Percentiles rank a stretch among this genome's conserved stretches.
Evolutionary conservation across 1,140 invertebrate genomes (phyloP).

Genomic region (Lamellibrachia luymesi): DNA sequence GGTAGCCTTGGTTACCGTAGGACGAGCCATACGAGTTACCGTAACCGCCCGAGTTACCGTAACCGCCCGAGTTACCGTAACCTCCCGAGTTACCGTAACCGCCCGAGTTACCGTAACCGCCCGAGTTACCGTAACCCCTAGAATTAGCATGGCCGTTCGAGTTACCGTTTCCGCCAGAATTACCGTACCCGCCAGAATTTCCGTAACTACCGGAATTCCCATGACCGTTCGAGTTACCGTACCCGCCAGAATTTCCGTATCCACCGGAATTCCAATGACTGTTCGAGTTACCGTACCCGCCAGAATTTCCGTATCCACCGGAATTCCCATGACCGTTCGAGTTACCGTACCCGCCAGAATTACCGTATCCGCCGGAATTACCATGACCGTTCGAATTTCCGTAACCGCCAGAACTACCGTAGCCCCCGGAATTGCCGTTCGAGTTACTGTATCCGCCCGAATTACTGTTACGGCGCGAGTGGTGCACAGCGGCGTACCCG

Average conservation of each 20-base stretch:
- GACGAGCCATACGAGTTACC: not conserved
- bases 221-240: not conserved
- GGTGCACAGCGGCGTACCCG: slow-evolving; percentile 11
- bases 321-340: not conserved
- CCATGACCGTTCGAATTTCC: not conserved
- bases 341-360: not conserved
- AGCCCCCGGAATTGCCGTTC: not conserved
- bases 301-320: not conserved
- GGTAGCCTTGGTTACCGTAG: not conserved
- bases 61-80: not conserved
- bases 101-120: not conserved
- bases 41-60: not conserved
- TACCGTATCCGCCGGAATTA: not conserved
- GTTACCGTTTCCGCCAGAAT: not conserved
- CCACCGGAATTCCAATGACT: not conserved
- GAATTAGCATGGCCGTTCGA: not conserved
- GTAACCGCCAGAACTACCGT: not conserved
- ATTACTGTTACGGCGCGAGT: not conserved
- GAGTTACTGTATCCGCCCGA: not conserved
- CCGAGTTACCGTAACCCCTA: not conserved
- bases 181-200: not conserved
- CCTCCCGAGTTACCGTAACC: not conserved
- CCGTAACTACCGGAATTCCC: not conserved
- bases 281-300: not conserved
- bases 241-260: not conserved